A percentile compares a stretch with the other conserved stretches of the same genome.
These are phyloP conservation scores for Rhinoraja longicauda DNA, from an alignment of 2,797 vertebrate genomes.

Conservation along the genomic window DNA sequence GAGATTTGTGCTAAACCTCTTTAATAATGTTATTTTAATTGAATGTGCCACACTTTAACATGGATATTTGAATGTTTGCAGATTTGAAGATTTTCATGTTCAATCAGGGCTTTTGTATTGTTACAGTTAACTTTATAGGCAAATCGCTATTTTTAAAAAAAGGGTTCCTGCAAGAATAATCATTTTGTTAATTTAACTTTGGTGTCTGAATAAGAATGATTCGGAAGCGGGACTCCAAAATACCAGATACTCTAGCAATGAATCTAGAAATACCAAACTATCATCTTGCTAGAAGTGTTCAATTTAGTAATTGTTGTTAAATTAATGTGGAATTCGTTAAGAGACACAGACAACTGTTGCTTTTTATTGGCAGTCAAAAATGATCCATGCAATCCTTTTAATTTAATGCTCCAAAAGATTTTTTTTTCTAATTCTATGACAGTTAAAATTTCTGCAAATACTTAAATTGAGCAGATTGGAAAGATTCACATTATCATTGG, in stretches of 20 bases:
- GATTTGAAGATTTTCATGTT: not conserved
- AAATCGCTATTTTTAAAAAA: not conserved
- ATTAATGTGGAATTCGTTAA: not conserved
- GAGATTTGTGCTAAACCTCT: not conserved
- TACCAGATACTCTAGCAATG: not conserved
- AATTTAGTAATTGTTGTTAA: not conserved
- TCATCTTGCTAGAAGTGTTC: not conserved
- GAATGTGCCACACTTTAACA: not conserved
- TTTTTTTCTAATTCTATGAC: not conserved
- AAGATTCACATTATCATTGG: not conserved
- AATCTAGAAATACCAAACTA: not conserved
- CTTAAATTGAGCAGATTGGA: not conserved
- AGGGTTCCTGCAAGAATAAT: not conserved
- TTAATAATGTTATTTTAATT: not conserved
- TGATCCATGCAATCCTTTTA: not conserved
- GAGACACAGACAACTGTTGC: not conserved
- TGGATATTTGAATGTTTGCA: no score
- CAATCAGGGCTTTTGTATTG: not conserved
- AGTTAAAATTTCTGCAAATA: not conserved
- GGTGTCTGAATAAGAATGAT: not conserved
- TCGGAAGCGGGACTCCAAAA: not conserved
- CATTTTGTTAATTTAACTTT: not conserved
- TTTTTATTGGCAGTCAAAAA: not conserved
- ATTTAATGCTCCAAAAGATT: not conserved
- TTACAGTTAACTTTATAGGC: not conserved